These are phyloP conservation scores for Temnothorax nylanderi DNA, from an alignment of 1,140 invertebrate species.

Conservation along the genomic window DNA sequence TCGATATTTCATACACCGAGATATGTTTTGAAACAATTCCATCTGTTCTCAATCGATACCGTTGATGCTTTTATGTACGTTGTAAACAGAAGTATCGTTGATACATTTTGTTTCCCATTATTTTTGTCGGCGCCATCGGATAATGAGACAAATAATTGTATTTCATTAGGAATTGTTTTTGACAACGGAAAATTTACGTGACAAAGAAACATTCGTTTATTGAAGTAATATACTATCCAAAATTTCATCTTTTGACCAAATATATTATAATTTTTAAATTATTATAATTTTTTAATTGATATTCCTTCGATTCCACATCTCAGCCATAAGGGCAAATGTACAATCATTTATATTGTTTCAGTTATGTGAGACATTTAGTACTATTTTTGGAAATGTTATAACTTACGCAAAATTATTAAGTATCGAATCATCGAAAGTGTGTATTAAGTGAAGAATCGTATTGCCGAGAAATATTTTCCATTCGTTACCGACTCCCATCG, in stretches of 20 bases:
- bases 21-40: slow-evolving; percentile 48
- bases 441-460: not conserved
- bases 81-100: slow-evolving; percentile 27
- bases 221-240: slow-evolving; percentile 2
- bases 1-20: slow-evolving; percentile 30
- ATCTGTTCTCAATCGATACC: slow-evolving; percentile 45
- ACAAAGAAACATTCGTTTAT: not conserved
- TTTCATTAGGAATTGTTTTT: slow-evolving; percentile 22
- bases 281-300: not conserved
- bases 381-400: not conserved
- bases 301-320: not conserved
- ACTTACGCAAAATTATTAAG: not conserved
- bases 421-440: not conserved
- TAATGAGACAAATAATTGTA: slow-evolving; percentile 29
- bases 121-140: not conserved
- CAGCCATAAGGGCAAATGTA: not conserved
- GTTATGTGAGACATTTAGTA: not conserved
- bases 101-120: slow-evolving; percentile 31
- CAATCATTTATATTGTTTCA: not conserved
- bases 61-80: slow-evolving; percentile 34
- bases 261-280: not conserved
- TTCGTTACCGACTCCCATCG: not conserved
- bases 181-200: not conserved
- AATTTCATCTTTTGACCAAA: slow-evolving; percentile 15
- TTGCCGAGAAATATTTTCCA: not conserved